These are phyloP conservation scores for Hylyphantes graminicola DNA, from an alignment of 1,140 invertebrate genomes.

Conservation along the genomic window DNA sequence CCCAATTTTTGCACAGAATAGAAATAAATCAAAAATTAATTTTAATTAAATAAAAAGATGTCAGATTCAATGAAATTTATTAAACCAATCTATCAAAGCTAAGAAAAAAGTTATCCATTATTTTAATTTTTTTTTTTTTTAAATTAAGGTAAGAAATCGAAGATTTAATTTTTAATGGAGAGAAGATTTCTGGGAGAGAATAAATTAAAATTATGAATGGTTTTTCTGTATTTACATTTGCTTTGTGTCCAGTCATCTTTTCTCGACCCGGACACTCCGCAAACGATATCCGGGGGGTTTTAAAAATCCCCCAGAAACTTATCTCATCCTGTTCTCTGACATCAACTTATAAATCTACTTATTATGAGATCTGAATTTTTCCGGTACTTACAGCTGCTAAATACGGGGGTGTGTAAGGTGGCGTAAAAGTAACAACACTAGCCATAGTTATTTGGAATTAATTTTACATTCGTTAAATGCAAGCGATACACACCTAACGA, in stretches of 20 bases:
- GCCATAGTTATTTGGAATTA: slow-evolving; percentile 22
- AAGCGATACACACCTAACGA: slow-evolving; percentile 38
- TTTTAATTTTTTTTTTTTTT: too few relatives aligned
- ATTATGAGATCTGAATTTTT: slow-evolving; percentile 18
- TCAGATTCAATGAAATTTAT: too few relatives aligned
- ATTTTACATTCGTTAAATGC: slow-evolving; percentile 24
- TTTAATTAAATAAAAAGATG: too few relatives aligned
- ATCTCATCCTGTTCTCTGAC: slow-evolving; percentile 8
- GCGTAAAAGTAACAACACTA: slow-evolving; percentile 41
- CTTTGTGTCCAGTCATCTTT: slow-evolving; percentile 10
- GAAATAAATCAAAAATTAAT: too few relatives aligned
- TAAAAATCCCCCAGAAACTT: neutral
- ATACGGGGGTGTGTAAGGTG: slow-evolving; percentile 53
- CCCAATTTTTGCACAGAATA: too few relatives aligned
- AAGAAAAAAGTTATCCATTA: too few relatives aligned
- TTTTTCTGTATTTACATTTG: neutral
- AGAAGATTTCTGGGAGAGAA: too few relatives aligned
- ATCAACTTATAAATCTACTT: slow-evolving; percentile 8
- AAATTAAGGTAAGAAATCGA: too few relatives aligned
- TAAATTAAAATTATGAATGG: too few relatives aligned
- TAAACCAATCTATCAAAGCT: too few relatives aligned
- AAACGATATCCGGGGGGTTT: neutral
- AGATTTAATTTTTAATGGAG: too few relatives aligned
- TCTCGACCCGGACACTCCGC: slow-evolving; percentile 6
- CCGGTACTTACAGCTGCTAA: slow-evolving; percentile 55